Evolutionary conservation across 1,140 invertebrate genomes (phyloP), one percentile per base, ranked within the genome.

Genomic region (Atta cephalotes): DNA sequence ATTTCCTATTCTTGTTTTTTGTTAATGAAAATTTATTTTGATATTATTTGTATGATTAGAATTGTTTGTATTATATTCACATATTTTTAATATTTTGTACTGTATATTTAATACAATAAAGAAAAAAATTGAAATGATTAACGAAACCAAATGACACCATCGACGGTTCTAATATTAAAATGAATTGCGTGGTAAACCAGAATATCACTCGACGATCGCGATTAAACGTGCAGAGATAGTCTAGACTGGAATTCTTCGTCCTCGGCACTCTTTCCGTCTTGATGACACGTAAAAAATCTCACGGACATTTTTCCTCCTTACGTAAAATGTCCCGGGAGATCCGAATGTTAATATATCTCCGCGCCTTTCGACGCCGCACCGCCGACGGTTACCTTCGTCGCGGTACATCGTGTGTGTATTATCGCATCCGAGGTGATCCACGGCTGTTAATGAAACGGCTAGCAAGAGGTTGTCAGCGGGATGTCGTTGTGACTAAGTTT

Each of bases 261-360:
- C 53, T 58, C 49, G 76, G 21, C 31, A 18, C 62, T 71, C 14
- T 56, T 66, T 60, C 60, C 60, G 25, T 82, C n/a, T 14, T 31
- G 80, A 70, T 72, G 80, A 82, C 80, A 82, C 80, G 56, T 65
- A 21, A 76, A 70, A 79, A 45, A 31, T 35, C 39, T 63, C 82
- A 76, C 45, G 82, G 72, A 79, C 72, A 87, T 88, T 88, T 84
- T 76, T 88, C 76, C 72, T 71, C 60, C 51, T 90, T 88, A 53
- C 58, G 70, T 80, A 85, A 89, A 21, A 62, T 31, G n/a, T 31
- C 56, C 5, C 60, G 79, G 70, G 81, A 90, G 78, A 90, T 90
- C 87, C 63, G 51, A 90, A 90, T 90, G 82, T 90, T 88, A 90
- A 90, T 78, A 45, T 65, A 65, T 65, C 60, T 31, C 74, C 79